These are phyloP conservation scores for Chamaedrilus cognettii DNA, from an alignment of 2,888 invertebrate genomes.

Conservation along the genomic window DNA sequence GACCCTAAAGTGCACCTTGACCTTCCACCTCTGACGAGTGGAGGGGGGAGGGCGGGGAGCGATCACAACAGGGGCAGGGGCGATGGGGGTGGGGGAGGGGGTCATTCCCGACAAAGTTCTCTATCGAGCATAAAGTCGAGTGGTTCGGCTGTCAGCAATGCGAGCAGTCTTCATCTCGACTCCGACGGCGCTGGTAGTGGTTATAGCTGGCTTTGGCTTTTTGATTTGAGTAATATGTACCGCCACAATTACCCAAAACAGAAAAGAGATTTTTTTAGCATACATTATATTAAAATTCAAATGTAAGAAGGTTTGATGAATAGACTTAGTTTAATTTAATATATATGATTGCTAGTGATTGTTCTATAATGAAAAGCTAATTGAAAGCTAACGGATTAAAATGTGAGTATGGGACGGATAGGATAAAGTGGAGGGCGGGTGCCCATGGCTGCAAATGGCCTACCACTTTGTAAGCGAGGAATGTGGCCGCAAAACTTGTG, in stretches of 20 bases:
- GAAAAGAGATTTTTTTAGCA: background rate
- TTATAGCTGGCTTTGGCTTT: background rate
- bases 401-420: background rate
- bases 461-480: too few relatives aligned
- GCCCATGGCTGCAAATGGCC: too few relatives aligned
- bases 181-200: background rate
- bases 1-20: background rate
- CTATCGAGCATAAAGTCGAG: slow-evolving; percentile 11
- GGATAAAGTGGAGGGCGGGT: too few relatives aligned
- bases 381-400: background rate
- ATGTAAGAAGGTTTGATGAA: background rate
- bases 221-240: background rate
- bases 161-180: background rate
- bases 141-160: slow-evolving; percentile 5
- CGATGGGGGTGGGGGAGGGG: background rate
- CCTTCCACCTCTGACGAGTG: background rate
- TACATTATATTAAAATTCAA: background rate
- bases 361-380: background rate
- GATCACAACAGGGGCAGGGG: too few relatives aligned
- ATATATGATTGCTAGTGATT: background rate
- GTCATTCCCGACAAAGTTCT: slow-evolving; percentile 18
- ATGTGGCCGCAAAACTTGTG: too few relatives aligned
- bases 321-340: background rate
- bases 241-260: background rate
- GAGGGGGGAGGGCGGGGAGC: background rate